Conservation (phyloP, 1,140 invertebrate genomes). For the Papilio helenus region DNA sequence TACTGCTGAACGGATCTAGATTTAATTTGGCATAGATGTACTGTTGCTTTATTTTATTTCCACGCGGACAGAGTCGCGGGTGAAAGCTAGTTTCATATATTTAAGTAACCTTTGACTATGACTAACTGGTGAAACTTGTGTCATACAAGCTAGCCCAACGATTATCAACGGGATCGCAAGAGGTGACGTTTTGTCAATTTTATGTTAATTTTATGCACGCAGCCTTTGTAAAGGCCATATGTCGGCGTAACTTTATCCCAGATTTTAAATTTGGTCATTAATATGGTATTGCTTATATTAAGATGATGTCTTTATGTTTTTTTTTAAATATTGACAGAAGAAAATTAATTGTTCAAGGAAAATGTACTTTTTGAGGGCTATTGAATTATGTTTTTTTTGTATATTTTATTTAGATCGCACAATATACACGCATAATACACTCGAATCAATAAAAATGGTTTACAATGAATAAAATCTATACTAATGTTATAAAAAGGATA, state of each 20-base stretch:
- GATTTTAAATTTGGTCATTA: neutral
- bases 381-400: too few relatives aligned
- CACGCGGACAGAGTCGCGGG: too few relatives aligned
- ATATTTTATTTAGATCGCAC: too few relatives aligned
- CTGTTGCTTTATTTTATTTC: too few relatives aligned
- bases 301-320: neutral
- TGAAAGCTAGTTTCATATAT: neutral
- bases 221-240: slow-evolving; percentile 17
- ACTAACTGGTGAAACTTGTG: slow-evolving; percentile 14
- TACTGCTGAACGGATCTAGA: too few relatives aligned
- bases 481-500: too few relatives aligned
- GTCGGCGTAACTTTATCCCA: slow-evolving; percentile 4
- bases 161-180: slow-evolving; percentile 37
- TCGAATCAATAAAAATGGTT: too few relatives aligned
- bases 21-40: too few relatives aligned
- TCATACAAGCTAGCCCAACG: slow-evolving; percentile 25
- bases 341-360: neutral
- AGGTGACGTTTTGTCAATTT: slow-evolving; percentile 41
- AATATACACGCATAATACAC: too few relatives aligned
- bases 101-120: slow-evolving; percentile 1
- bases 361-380: too few relatives aligned
- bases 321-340: neutral
- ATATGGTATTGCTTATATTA: neutral
- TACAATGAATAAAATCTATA: too few relatives aligned
- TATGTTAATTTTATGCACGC: slow-evolving; percentile 38